phyloP scores from a whole-genome alignment of 2,113 vertebrate genomes.

The Stigmatopora argus region DNA sequence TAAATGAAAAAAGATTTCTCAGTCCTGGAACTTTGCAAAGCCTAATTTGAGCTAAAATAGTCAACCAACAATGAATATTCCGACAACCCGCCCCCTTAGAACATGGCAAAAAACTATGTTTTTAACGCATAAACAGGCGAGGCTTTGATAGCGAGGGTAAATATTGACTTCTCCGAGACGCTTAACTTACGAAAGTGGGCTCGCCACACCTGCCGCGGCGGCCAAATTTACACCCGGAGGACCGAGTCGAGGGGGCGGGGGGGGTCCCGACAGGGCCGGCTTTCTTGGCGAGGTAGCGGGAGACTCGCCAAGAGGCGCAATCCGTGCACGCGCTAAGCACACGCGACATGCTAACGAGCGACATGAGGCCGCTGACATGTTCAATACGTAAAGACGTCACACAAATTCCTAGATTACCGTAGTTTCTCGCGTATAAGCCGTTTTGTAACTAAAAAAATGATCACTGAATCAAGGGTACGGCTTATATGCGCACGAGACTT shows the following conservation, averaged over 20 bases:
- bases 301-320: slow-evolving; percentile 34
- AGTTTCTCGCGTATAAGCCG: too few relatives aligned
- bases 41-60: too few relatives aligned
- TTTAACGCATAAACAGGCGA: slow-evolving; percentile 49
- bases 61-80: not conserved
- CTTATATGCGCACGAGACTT: too few relatives aligned
- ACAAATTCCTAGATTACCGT: too few relatives aligned
- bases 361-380: slow-evolving; percentile 34
- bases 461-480: too few relatives aligned
- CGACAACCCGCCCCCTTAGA: not conserved
- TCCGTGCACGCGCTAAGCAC: slow-evolving; percentile 8
- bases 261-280: slow-evolving; percentile 39
- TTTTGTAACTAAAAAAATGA: too few relatives aligned
- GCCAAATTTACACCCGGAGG: slow-evolving; percentile 42
- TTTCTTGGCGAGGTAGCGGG: slow-evolving; percentile 42
- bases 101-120: slow-evolving; percentile 21
- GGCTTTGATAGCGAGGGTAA: slow-evolving; percentile 57
- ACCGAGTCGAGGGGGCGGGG: slow-evolving; percentile 11
- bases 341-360: slow-evolving; percentile 26
- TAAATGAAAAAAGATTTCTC: too few relatives aligned
- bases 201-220: slow-evolving; percentile 61
- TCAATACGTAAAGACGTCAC: slow-evolving; percentile 36
- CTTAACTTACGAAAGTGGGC: slow-evolving; percentile 31
- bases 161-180: slow-evolving; percentile 60
- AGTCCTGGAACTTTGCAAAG: too few relatives aligned